Evolutionary conservation across 2,113 vertebrate genomes (phyloP).

Genomic region (Buteo buteo): DNA sequence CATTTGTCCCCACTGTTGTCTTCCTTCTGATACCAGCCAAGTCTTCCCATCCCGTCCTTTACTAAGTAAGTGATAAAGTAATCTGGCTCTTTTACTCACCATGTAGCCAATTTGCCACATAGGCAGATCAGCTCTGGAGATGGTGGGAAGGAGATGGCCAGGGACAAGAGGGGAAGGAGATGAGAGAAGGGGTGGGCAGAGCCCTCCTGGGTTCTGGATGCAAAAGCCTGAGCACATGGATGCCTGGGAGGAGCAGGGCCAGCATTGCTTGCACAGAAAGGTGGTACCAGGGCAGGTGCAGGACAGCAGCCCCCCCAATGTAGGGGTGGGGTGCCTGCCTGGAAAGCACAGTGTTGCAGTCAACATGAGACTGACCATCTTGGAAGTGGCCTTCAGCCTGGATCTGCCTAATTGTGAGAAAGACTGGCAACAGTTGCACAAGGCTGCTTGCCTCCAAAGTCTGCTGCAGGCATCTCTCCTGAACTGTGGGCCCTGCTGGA

Average conservation of each 20-base stretch:
- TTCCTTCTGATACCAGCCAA: neutral
- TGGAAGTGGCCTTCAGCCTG: neutral
- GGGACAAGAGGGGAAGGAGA: neutral
- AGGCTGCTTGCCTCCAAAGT: neutral
- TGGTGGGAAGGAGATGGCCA: neutral
- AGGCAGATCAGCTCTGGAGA: neutral
- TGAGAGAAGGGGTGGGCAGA: neutral
- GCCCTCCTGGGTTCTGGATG: neutral
- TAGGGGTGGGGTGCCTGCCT: neutral
- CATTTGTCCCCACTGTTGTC: neutral
- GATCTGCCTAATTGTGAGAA: neutral
- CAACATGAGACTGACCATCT: neutral
- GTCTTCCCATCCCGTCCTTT: neutral
- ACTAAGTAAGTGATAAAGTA: neutral
- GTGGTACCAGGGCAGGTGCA: neutral
- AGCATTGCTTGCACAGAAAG: neutral
- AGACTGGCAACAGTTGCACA: neutral
- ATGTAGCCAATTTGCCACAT: fast-evolving
- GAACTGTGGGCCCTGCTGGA: neutral
- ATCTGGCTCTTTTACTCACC: neutral
- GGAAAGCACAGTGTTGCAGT: neutral
- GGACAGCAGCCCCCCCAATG: fast-evolving
- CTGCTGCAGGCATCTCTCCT: neutral
- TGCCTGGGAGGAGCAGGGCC: neutral
- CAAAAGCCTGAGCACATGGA: neutral